Percentiles rank a stretch among this genome's conserved stretches.
Evolutionary conservation across 1,140 invertebrate genomes (phyloP).

Genomic region (Coelopa frigida): DNA sequence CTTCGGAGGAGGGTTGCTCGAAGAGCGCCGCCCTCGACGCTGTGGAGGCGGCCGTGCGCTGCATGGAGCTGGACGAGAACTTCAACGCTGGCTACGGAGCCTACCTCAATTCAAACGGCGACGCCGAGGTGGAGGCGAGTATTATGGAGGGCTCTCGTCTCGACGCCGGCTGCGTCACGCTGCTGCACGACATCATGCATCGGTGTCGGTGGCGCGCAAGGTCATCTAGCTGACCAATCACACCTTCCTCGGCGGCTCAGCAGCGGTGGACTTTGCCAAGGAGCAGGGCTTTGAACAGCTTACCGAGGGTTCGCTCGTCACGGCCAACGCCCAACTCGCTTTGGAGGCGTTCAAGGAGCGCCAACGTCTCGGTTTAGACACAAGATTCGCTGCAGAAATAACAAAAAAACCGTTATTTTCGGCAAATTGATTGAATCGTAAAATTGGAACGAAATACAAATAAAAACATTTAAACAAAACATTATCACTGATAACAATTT

Average conservation of each 20-base stretch:
- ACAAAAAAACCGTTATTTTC: too few relatives aligned
- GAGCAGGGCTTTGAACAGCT: conserved; percentile 27
- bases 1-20: conserved; percentile 1
- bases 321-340: conserved; percentile 54
- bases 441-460: too few relatives aligned
- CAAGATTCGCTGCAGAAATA: conserved; percentile 43
- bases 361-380: conserved; percentile 37
- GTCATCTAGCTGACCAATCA: conserved; percentile 64
- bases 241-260: conserved; percentile 54
- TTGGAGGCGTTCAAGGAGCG: conserved; percentile 51
- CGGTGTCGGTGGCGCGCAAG: conserved; percentile 57
- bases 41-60: conserved; percentile 67
- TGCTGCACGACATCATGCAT: conserved; percentile 59
- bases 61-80: conserved; percentile 69
- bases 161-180: conserved; percentile 50
- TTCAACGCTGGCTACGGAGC: conserved; percentile 71
- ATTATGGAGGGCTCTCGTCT: conserved; percentile 62
- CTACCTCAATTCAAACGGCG: conserved; percentile 56
- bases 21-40: conserved; percentile 55
- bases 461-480: too few relatives aligned
- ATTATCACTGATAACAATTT: too few relatives aligned
- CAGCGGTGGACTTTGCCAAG: conserved; percentile 57
- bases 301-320: conserved; percentile 57
- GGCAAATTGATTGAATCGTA: too few relatives aligned
- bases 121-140: conserved; percentile 71